A percentile compares a stretch with the other conserved stretches of the same genome.
These are phyloP conservation scores for Sciurus niger DNA, from an alignment of 2,113 vertebrate genomes.

Conservation along the genomic window DNA sequence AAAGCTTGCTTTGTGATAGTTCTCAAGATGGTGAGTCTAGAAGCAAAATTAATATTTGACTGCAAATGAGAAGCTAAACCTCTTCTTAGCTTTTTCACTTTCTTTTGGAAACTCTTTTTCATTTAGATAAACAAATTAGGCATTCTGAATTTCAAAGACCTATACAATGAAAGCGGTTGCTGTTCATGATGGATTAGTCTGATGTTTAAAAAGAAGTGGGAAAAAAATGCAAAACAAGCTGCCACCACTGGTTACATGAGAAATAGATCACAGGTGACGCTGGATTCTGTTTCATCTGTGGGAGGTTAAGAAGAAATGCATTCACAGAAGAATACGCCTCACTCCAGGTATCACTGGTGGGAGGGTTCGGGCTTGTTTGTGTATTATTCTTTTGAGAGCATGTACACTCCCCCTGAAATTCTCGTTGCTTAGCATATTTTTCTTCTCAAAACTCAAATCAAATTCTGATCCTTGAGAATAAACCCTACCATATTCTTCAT, in stretches of 20 bases:
- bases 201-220: slow-evolving; percentile 83
- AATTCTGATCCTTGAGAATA: slow-evolving; percentile 24
- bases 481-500: not conserved
- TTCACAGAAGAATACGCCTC: slow-evolving; percentile 71
- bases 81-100: slow-evolving; percentile 61
- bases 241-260: slow-evolving; percentile 75
- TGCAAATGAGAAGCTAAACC: slow-evolving; percentile 52
- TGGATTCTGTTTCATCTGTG: slow-evolving; percentile 77
- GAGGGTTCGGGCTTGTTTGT: slow-evolving; percentile 74
- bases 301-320: slow-evolving; percentile 80
- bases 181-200: slow-evolving; percentile 85
- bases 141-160: slow-evolving; percentile 79
- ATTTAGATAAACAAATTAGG: slow-evolving; percentile 81
- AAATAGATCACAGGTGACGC: slow-evolving; percentile 84
- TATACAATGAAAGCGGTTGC: slow-evolving; percentile 76
- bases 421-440: slow-evolving; percentile 65
- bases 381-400: slow-evolving; percentile 74
- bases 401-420: slow-evolving; percentile 60
- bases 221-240: slow-evolving; percentile 83
- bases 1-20: not conserved
- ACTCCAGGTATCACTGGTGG: slow-evolving; percentile 52
- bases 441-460: slow-evolving; percentile 57
- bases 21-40: not conserved
- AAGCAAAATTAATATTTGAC: slow-evolving; percentile 62
- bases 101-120: slow-evolving; percentile 79